Conservation (phyloP, 2,113 vertebrate species). For the Pterocles orientalis region DNA sequence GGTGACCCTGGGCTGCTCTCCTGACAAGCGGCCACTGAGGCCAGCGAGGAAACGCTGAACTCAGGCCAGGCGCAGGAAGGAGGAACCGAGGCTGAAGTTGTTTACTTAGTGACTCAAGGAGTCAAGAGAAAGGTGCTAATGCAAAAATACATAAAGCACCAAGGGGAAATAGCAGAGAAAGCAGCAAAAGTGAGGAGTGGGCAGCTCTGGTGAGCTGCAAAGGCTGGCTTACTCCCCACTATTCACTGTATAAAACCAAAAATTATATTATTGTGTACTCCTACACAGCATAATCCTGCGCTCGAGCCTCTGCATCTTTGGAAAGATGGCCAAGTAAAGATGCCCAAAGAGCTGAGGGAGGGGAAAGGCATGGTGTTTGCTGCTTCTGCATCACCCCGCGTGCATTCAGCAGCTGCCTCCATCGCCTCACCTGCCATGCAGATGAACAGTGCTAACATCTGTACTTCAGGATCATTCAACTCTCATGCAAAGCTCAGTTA, state of each 20-base stretch:
- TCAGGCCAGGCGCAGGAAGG: fast-evolving
- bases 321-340: not conserved
- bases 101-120: not conserved
- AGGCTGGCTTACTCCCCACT: too few species aligned
- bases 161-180: not conserved
- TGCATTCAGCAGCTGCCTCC: fast-evolving
- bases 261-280: fast-evolving
- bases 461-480: not conserved
- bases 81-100: not conserved
- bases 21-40: not conserved
- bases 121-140: not conserved
- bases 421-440: not conserved
- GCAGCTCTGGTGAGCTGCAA: fast-evolving
- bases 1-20: not conserved
- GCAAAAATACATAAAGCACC: not conserved
- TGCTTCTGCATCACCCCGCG: not conserved
- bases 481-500: not conserved
- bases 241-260: not conserved
- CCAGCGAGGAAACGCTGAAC: not conserved
- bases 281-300: not conserved
- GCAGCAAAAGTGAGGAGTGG: not conserved
- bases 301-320: fast-evolving
- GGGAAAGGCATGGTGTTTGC: fast-evolving
- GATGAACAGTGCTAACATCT: not conserved
- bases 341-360: not conserved